Base-by-base conservation (phyloP, 2,888 invertebrate genomes). In the Spodoptera picta region DNA sequence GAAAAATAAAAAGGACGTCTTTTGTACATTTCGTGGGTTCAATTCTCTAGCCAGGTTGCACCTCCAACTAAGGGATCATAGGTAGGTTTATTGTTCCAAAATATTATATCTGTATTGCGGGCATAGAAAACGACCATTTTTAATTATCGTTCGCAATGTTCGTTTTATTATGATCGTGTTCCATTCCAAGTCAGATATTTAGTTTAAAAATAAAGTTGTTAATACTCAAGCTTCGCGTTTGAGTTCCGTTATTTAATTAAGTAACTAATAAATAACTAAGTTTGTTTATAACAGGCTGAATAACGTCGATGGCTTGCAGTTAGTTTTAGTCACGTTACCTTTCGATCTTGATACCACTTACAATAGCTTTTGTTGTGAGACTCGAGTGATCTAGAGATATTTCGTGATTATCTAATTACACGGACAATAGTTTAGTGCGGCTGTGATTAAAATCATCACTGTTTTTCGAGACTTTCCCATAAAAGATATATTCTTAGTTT, bases 331-430 rank as follows among this genome's bases (percentile, higher is more conserved):
- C 78, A 77, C 77, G 72, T 64, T 69, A 77, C 57, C 43, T 69
- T 75, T 65, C 65, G 53, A 84, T 87, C 87, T 80, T 81, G 83
- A 86, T 87, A 82, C 76, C 65, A 80, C 72, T 19, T 63, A 86
- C 87, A 86, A 86, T 85, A 80, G 85, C 80, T 82, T 84, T 87
- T 87, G 87, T 87, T 80, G 75, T 77, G 75, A 73, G 65, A 69
- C 49, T 51, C 58, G 45, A 58, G 52, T 66, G 59, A 71, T 77
- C 73, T 60, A 63, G 48, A 73, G 80, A 63, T 74, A 69, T 66
- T 78, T 69, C 54, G 64, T 60, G 60, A 43, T 69, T 66, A 73
- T 65, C 67, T 75, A 67, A 73, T 80, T 80, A 78, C 62, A 69
- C 57, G 45, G 57, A 73, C 73, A 76, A 80, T 67, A 56, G 58